Evolutionary conservation across 2,797 vertebrate genomes (phyloP).

Genomic region (Danionella dracula): DNA sequence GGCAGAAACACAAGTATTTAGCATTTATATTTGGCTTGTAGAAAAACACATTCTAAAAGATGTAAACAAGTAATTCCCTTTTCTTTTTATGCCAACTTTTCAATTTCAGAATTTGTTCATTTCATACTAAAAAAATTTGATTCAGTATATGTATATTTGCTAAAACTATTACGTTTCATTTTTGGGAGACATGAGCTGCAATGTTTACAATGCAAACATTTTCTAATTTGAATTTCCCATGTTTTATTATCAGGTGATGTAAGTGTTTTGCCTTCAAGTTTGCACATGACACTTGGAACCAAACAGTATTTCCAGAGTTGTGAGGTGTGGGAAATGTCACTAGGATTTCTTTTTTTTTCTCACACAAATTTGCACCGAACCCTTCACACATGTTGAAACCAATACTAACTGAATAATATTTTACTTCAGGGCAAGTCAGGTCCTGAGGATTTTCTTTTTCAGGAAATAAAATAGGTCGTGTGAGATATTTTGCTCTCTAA

Average conservation of each 20-base stretch:
- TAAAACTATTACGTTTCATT: too few species aligned
- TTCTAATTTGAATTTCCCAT: neutral
- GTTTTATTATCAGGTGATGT: neutral
- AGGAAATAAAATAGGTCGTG: too few species aligned
- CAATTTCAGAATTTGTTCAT: neutral
- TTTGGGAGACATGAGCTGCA: too few species aligned
- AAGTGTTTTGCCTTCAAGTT: neutral
- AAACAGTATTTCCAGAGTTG: neutral
- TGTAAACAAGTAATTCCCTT: neutral
- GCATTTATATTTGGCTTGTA: neutral
- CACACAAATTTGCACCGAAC: neutral
- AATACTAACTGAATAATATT: constrained; percentile 17
- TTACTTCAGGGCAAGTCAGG: constrained; percentile 26
- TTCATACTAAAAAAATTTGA: too few species aligned
- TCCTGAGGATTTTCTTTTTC: neutral
- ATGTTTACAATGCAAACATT: neutral
- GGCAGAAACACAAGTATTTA: neutral
- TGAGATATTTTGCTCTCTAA: too few species aligned
- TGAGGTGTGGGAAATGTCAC: constrained; percentile 11
- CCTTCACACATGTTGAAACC: neutral
- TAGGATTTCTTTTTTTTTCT: neutral
- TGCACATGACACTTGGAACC: constrained; percentile 8
- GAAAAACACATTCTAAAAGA: too few species aligned
- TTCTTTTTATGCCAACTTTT: too few species aligned
- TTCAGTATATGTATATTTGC: too few species aligned